Base-by-base conservation (phyloP, 2,797 vertebrate genomes). In the Acanthurus lineatus region DNA sequence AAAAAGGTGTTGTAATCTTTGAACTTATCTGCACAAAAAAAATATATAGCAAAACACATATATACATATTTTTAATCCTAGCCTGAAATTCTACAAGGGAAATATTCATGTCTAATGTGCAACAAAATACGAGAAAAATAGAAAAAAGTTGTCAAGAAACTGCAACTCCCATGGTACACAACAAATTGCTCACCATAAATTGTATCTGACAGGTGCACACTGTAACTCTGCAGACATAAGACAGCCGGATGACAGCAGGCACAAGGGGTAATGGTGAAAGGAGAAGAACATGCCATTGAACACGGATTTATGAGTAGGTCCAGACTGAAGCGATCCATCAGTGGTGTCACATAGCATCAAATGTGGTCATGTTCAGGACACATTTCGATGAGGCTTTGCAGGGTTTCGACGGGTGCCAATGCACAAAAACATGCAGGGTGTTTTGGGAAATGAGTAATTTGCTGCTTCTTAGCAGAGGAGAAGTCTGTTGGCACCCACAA, bases 121-220 rank as follows among this genome's bases (percentile, higher is more conserved):
- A 82, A 85, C 79, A 25, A 85, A 85, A 85, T 63, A 60, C 28
- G 65, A 66, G 45, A 7, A 16, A 62, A 62, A 45, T 0, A 45
- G 28, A 66, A 77, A 81, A 75, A 89, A 84, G 69, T 87, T 88
- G 78, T 77, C 56, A 77, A 84, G 79, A 89, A 87, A 89, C 69
- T 79, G 81, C 79, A 81, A 85, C 80, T 91, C 92, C 85, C 85
- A 60, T 69, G 89, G 84, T 84, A 87, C 83, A 85, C 88, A 63
- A 91, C 86, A 91, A 93, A 93, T 91, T 88, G 90, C 85, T 79
- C 49, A 82, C 86, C 81, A 91, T 94, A 93, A 94, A 94, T 92
- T 92, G 86, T 62, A 75, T 77, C 61, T 91, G 92, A 93, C 92
- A 91, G 88, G 88, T 93, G 90, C 84, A 76, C 84, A 91, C 85